Percentiles rank a stretch among this genome's conserved stretches.
Conservation (phyloP, 2,797 vertebrate species). For the Avahi laniger region DNA sequence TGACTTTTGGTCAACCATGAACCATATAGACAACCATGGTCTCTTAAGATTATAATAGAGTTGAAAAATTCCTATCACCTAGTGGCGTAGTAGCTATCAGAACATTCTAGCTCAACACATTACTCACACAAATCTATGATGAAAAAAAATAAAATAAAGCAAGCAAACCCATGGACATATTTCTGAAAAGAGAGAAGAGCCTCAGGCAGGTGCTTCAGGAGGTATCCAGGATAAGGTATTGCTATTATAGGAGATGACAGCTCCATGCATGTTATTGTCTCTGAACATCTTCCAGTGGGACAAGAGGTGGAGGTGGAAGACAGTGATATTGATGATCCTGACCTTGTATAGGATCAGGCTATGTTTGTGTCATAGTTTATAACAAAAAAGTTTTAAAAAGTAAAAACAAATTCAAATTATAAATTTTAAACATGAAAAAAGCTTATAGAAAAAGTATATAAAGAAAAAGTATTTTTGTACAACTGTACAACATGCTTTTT, state of each 20-base stretch:
- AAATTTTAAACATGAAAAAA: background rate
- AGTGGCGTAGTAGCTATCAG: background rate
- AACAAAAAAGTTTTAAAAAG: background rate
- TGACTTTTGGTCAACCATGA: background rate
- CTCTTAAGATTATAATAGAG: background rate
- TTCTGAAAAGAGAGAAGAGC: background rate
- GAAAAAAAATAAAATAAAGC: background rate
- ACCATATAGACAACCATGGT: background rate
- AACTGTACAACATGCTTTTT: background rate
- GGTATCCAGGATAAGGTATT: background rate
- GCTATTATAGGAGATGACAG: background rate
- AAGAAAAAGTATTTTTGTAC: background rate
- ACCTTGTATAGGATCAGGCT: background rate
- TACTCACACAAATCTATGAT: background rate
- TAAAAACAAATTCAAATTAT: background rate
- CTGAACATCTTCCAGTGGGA: background rate
- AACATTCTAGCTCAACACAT: background rate
- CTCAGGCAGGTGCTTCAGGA: background rate
- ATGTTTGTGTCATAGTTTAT: background rate
- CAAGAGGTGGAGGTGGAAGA: background rate
- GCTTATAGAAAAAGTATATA: background rate
- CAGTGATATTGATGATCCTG: background rate
- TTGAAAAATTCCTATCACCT: background rate
- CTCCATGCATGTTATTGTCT: background rate
- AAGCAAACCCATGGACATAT: background rate